Evolutionary conservation across 2,888 invertebrate species (phyloP), one percentile per base, ranked within the genome.

Genomic region (Himalopsyche anomala): DNA sequence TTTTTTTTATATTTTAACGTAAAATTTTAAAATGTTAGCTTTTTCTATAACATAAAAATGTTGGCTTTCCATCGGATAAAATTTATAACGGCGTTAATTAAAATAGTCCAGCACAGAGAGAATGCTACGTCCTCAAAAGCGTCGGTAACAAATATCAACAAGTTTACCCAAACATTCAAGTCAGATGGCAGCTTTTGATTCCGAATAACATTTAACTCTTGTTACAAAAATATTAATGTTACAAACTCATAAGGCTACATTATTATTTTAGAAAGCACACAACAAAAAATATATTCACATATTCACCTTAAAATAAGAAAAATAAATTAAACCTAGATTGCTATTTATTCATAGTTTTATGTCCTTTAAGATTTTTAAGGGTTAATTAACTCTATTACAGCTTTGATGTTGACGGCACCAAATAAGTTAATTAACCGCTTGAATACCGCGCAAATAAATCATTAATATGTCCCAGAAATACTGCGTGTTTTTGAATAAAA

Each of bases 31-130:
- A 74, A 74, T 86, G 80, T 87, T 87, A 82, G 82, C 85, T 84
- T 84, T 85, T 87, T 82, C 84, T 80, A 80, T 80, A 81, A 80
- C 87, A 86, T 87, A 87, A 87, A 87, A 85, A 86, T 86, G 74
- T 82, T 86, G 82, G 85, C 82, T 84, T 84, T 87, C 85, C 86
- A 87, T 87, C 86, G 86, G 54, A 83, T 56, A 56, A 84, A 87
- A 87, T 87, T 87, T 87, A 87, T 87, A 86, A 85, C 87, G 45
- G 81, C 81, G 86, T 87, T 87, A 87, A 87, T 87, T 87, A 86
- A 87, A 87, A 87, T 86, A 86, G 74, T 74, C 74, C 38, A 38
- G 38, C 36, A 74, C 36, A 9, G 38, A 9, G 38, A 74, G 69
- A 74, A 74, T 74, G 74, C 38, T 15, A 4, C 3, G 15, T 74